These are phyloP conservation scores for Bombus affinis DNA, from an alignment of 1,140 invertebrate genomes.

Conservation along the genomic window DNA sequence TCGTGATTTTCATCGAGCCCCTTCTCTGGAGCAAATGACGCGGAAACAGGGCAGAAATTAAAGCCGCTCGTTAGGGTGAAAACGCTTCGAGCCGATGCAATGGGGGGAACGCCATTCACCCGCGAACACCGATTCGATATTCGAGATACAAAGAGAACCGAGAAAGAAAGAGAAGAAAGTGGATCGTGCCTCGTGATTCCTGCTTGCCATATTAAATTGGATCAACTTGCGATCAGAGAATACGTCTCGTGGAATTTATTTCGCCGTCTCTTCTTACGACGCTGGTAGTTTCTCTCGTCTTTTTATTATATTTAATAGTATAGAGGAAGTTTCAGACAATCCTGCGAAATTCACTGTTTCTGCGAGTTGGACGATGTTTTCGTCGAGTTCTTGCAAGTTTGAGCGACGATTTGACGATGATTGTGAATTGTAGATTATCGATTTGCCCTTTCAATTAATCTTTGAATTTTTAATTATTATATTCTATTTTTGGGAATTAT, in stretches of 20 bases:
- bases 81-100: conserved; percentile 40
- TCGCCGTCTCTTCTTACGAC: background rate
- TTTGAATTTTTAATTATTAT: too few relatives aligned
- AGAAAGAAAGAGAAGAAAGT: conserved; percentile 40
- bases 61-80: conserved; percentile 66
- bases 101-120: conserved; percentile 44
- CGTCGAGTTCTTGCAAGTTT: too few relatives aligned
- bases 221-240: background rate
- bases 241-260: background rate
- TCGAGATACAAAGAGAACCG: conserved; percentile 55
- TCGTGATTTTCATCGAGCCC: conserved; percentile 60
- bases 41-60: conserved; percentile 68
- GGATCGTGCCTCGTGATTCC: conserved; percentile 53
- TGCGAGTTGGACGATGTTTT: too few relatives aligned
- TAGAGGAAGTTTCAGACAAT: too few relatives aligned
- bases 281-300: background rate
- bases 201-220: conserved; percentile 46
- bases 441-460: too few relatives aligned
- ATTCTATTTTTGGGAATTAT: accelerated
- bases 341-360: too few relatives aligned
- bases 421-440: too few relatives aligned
- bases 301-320: background rate
- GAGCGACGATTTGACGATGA: too few relatives aligned
- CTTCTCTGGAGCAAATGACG: conserved; percentile 62
- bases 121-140: conserved; percentile 60